These are phyloP conservation scores for Amphibalanus amphitrite DNA, from an alignment of 1,140 invertebrate species.

Conservation along the genomic window DNA sequence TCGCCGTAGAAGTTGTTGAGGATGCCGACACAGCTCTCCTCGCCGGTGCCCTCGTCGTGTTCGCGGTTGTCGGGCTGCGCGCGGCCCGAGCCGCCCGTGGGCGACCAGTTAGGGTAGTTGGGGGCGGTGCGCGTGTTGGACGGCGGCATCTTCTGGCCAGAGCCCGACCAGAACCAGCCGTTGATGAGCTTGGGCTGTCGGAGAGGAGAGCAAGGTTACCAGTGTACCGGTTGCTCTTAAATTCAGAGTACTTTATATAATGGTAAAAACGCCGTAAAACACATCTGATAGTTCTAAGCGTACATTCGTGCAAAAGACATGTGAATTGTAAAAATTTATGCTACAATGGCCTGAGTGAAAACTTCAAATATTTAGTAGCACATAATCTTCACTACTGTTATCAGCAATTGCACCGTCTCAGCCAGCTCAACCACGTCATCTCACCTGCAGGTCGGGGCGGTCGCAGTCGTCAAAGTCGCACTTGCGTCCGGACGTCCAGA, in stretches of 20 bases:
- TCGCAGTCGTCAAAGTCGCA: slow-evolving; percentile 84
- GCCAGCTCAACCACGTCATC: too few relatives aligned
- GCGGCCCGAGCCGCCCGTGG: slow-evolving; percentile 64
- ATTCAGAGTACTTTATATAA: too few relatives aligned
- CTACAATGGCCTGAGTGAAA: too few relatives aligned
- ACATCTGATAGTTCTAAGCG: too few relatives aligned
- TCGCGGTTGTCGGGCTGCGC: slow-evolving; percentile 76
- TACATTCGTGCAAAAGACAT: too few relatives aligned
- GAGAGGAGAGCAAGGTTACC: too few relatives aligned
- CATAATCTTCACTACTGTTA: too few relatives aligned
- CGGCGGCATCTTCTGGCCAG: slow-evolving; percentile 68
- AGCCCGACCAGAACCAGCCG: slow-evolving; percentile 87
- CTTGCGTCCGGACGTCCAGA: slow-evolving; percentile 79
- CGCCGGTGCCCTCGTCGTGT: slow-evolving; percentile 45
- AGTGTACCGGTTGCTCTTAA: too few relatives aligned
- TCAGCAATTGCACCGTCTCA: too few relatives aligned
- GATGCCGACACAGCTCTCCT: slow-evolving; percentile 73
- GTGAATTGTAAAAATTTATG: too few relatives aligned
- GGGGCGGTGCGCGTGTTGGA: slow-evolving; percentile 48
- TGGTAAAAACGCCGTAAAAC: too few relatives aligned
- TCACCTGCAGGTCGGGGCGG: slow-evolving; percentile 43
- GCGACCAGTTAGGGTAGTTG: slow-evolving; percentile 75
- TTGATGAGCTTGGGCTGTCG: slow-evolving; percentile 65
- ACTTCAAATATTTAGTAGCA: too few relatives aligned
- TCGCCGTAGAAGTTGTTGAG: slow-evolving; percentile 86